Percentiles rank a stretch among this genome's conserved stretches.
Evolutionary conservation across 2,113 vertebrate genomes (phyloP).

Genomic region (Vidua chalybeata): DNA sequence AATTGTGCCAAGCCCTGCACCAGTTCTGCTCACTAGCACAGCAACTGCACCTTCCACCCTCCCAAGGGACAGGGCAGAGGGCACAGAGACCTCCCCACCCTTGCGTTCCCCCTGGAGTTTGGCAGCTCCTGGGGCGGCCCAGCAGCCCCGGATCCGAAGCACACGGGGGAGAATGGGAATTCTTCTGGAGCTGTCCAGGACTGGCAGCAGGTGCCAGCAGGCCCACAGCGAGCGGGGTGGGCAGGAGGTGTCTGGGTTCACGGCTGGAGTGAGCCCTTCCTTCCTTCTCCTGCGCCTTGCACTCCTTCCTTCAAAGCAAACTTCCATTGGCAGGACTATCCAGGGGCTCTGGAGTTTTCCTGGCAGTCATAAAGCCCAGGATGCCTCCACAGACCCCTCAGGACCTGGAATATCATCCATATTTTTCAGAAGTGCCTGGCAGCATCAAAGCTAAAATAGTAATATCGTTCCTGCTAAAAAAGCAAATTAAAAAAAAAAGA

Average conservation of each 20-base stretch:
- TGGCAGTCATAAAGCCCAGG: not conserved
- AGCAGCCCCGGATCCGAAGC: not conserved
- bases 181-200: not conserved
- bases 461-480: not conserved
- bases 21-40: not conserved
- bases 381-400: not conserved
- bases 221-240: not conserved
- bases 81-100: not conserved
- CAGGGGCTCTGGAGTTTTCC: rapidly evolving
- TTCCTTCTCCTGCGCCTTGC: not conserved
- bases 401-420: not conserved
- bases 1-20: not conserved
- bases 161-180: not conserved
- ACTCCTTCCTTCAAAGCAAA: not conserved
- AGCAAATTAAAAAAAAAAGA: not conserved
- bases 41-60: not conserved
- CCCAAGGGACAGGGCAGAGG: not conserved
- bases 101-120: not conserved
- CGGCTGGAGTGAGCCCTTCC: not conserved
- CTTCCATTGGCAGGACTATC: not conserved
- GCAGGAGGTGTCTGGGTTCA: not conserved
- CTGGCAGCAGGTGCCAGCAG: not conserved
- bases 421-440: not conserved
- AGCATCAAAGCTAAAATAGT: not conserved
- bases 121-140: not conserved